Conservation (phyloP, 2,113 vertebrate species). For the Apistogramma diplotaenia region DNA sequence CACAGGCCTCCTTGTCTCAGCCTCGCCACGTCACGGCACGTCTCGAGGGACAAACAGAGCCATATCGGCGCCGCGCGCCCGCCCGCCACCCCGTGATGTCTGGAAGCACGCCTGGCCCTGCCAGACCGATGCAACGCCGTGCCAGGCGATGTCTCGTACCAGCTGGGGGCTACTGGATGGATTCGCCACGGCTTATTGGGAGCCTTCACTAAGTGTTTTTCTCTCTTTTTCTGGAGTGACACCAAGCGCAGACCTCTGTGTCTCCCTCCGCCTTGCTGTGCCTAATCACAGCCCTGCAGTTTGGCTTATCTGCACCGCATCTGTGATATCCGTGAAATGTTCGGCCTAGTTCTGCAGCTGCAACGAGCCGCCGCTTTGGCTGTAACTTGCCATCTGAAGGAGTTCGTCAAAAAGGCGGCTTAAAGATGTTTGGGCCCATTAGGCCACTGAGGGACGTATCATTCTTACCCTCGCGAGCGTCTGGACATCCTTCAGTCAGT, state of each 20-base stretch:
- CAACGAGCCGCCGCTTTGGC: neutral
- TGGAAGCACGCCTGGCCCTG: slow-evolving; percentile 4
- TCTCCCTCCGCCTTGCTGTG: slow-evolving; percentile 8
- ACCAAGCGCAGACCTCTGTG: slow-evolving; percentile 17
- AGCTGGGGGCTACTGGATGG: slow-evolving; percentile 13
- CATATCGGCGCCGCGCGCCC: neutral
- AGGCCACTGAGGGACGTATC: neutral
- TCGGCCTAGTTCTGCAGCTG: slow-evolving; percentile 39
- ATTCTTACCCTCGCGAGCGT: neutral
- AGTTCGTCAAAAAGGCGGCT: neutral
- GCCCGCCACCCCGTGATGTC: slow-evolving; percentile 15
- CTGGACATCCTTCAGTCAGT: neutral
- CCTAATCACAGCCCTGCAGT: slow-evolving; percentile 39
- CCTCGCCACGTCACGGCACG: neutral
- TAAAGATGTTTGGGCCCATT: neutral
- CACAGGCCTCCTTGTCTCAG: slow-evolving; percentile 45
- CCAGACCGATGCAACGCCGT: slow-evolving; percentile 2
- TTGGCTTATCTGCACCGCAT: slow-evolving; percentile 36
- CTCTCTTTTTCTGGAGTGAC: slow-evolving; percentile 21
- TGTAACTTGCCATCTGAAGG: neutral
- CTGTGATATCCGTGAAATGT: slow-evolving; percentile 48
- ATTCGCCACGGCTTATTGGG: slow-evolving; percentile 25
- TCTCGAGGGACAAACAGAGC: slow-evolving; percentile 7
- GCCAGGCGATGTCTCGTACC: slow-evolving; percentile 28
- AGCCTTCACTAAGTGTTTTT: slow-evolving; percentile 24